Evolutionary conservation across 2,113 vertebrate species (phyloP).

Genomic region (Nestor notabilis): DNA sequence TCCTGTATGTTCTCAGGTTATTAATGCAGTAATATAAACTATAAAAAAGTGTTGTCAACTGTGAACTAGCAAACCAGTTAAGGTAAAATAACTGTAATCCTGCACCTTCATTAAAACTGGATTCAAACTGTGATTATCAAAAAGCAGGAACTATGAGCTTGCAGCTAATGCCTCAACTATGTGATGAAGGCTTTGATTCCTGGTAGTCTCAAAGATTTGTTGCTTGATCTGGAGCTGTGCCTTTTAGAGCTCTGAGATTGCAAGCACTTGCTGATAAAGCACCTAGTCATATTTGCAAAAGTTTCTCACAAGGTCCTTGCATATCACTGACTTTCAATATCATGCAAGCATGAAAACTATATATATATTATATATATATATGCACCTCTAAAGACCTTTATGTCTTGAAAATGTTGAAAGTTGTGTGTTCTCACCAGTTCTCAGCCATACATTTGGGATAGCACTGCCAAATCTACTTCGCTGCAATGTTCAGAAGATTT

Average conservation of each 20-base stretch:
- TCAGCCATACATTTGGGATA: neutral
- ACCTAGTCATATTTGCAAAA: neutral
- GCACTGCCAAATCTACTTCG: neutral
- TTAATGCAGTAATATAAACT: neutral
- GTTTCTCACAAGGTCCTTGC: neutral
- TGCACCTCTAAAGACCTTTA: neutral
- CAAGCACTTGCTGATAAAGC: neutral
- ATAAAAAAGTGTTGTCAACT: neutral
- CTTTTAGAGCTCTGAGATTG: neutral
- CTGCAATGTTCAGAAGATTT: neutral
- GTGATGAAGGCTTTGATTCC: neutral
- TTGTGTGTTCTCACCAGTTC: neutral
- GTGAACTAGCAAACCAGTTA: conserved; percentile 10
- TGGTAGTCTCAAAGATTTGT: neutral
- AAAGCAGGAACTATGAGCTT: neutral
- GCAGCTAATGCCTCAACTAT: neutral
- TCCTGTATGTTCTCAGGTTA: neutral
- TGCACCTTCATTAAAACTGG: conserved; percentile 6
- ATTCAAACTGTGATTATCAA: conserved; percentile 26
- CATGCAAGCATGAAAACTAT: neutral
- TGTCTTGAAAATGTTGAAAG: neutral
- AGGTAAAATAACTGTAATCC: conserved; percentile 20
- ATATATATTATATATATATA: no score
- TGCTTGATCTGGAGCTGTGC: neutral
- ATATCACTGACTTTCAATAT: neutral